phyloP scores from a whole-genome alignment of 2,113 vertebrate genomes.

The Spea multiplicata region DNA sequence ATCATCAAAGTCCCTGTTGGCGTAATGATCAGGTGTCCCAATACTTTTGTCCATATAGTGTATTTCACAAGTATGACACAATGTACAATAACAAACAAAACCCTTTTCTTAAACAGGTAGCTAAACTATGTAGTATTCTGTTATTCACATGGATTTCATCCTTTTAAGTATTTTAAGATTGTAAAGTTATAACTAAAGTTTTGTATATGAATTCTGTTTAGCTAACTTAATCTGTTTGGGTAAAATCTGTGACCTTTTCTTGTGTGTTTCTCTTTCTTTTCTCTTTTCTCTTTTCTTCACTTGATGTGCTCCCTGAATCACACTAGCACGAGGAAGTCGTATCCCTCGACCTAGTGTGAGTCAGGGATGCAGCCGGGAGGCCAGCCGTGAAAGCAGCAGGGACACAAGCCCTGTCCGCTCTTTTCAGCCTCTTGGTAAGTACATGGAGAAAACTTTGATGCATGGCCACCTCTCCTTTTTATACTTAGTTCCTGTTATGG shows the following conservation, averaged over 20 bases:
- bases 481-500: background rate
- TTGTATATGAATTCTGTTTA: too few relatives aligned
- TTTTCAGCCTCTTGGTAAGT: conserved; percentile 95
- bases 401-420: conserved; percentile 95
- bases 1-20: too few relatives aligned
- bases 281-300: conserved; percentile 55
- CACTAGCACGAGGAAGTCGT: conserved; percentile 88
- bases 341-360: conserved; percentile 98
- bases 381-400: conserved; percentile 97
- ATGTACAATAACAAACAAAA: too few relatives aligned
- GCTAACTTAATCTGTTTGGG: background rate
- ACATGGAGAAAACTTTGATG: conserved; percentile 51
- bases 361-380: conserved; percentile 98
- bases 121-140: too few relatives aligned
- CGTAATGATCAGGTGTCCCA: too few relatives aligned
- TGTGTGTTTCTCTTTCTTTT: conserved; percentile 62
- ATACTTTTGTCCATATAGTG: too few relatives aligned
- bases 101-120: too few relatives aligned
- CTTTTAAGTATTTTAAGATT: too few relatives aligned
- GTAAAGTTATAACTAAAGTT: too few relatives aligned
- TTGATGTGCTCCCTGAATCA: conserved; percentile 61
- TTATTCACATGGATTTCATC: too few relatives aligned
- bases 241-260: conserved; percentile 59
- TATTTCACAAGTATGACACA: too few relatives aligned
- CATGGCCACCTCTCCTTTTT: conserved; percentile 48